Conservation (phyloP, 2,888 invertebrate genomes). For the Lathronympha strigana region DNA sequence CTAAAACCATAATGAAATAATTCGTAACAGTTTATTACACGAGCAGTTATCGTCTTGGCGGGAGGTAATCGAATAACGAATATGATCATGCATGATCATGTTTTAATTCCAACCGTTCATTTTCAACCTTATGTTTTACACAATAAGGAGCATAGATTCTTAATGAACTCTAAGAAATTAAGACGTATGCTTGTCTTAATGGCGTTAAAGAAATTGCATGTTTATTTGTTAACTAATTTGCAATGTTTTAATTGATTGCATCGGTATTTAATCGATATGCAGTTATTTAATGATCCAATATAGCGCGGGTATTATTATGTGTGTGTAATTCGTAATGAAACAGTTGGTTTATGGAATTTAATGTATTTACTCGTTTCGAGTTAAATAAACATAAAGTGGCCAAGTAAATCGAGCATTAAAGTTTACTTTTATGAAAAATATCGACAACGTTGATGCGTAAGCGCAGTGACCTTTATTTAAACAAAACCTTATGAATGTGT, state of each 20-base stretch:
- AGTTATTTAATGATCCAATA: slow-evolving; percentile 28
- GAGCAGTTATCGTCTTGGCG: slow-evolving; percentile 69
- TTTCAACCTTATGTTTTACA: slow-evolving; percentile 9
- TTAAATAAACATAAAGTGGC: background rate
- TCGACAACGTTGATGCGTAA: slow-evolving; percentile 38
- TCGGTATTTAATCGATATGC: slow-evolving; percentile 26
- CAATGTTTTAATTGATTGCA: slow-evolving; percentile 55
- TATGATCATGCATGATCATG: slow-evolving; percentile 45
- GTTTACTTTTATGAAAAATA: slow-evolving; percentile 5
- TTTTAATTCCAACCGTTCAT: slow-evolving; percentile 51
- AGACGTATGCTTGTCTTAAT: slow-evolving; percentile 53
- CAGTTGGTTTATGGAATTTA: slow-evolving; percentile 22
- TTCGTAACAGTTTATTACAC: slow-evolving; percentile 73
- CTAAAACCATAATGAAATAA: slow-evolving; percentile 65
- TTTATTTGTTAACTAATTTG: slow-evolving; percentile 60
- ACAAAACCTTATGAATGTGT: background rate
- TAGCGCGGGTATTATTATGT: slow-evolving; percentile 16
- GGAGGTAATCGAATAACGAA: slow-evolving; percentile 72
- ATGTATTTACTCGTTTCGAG: slow-evolving; percentile 17
- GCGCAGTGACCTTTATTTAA: background rate
- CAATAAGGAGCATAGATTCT: slow-evolving; percentile 24
- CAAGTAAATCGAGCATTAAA: slow-evolving; percentile 1
- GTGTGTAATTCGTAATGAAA: slow-evolving; percentile 29
- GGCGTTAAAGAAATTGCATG: slow-evolving; percentile 59
- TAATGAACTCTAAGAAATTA: slow-evolving; percentile 51